Evolutionary conservation across 2,888 invertebrate genomes (phyloP).

Genomic region (Oeneis ivallda): DNA sequence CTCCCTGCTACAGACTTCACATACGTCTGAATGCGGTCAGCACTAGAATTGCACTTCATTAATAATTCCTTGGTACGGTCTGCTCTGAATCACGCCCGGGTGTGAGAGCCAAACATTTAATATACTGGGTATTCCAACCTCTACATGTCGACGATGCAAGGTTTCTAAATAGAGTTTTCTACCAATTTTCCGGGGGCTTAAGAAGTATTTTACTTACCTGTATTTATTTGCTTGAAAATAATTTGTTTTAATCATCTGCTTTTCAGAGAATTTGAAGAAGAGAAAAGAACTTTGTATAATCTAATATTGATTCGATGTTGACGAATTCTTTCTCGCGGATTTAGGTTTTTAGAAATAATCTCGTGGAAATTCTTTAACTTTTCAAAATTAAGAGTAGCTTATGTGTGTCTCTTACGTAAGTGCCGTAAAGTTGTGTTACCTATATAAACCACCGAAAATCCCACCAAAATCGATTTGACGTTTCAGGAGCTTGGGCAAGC

Average conservation of each 20-base stretch:
- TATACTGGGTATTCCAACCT: conserved; percentile 28
- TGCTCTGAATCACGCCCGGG: conserved; percentile 43
- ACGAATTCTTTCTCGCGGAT: too few relatives aligned
- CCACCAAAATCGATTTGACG: too few relatives aligned
- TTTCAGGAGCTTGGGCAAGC: too few relatives aligned
- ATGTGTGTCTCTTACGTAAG: too few relatives aligned
- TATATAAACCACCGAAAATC: neutral
- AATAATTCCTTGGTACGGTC: conserved; percentile 50
- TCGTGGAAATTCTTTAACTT: too few relatives aligned
- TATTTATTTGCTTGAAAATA: neutral
- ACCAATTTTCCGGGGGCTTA: neutral
- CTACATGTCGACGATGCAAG: conserved; percentile 1
- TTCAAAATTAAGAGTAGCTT: too few relatives aligned
- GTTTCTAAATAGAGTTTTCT: neutral
- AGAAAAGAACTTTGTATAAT: too few relatives aligned
- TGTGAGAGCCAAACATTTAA: conserved; percentile 35
- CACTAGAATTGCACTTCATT: conserved; percentile 49
- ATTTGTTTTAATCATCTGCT: too few relatives aligned
- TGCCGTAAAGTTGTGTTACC: too few relatives aligned
- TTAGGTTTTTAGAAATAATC: too few relatives aligned
- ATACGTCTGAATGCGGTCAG: conserved; percentile 40
- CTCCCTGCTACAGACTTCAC: conserved; percentile 22
- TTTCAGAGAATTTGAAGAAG: too few relatives aligned
- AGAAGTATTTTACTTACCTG: neutral
- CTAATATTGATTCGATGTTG: too few relatives aligned